Base-by-base conservation (phyloP, 2,888 invertebrate species). In the Meghimatium bilineatum region DNA sequence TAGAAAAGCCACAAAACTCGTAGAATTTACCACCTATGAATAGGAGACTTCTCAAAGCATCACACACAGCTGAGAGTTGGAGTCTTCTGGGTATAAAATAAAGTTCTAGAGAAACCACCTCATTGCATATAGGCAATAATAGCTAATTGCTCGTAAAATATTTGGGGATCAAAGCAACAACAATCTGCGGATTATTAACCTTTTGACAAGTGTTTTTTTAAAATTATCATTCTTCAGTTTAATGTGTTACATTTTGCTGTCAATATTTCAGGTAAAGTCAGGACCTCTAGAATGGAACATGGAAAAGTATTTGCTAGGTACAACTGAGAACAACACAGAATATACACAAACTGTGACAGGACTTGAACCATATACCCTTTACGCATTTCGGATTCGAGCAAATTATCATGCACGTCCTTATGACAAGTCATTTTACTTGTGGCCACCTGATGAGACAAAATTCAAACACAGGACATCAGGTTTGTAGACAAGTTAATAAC, bases 341-440 rank as follows among this genome's bases (percentile, higher is more conserved):
- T 91, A 88, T 82, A 88, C 86, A 63, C 87, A 88, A 66, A 89
- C 88, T 0, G 87, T 91, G 79, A 56, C 72, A 1, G 82, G 87
- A 67, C 87, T 98, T 75, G 95, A 95, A 83, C 97, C 98, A 0
- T 96, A 96, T 90, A 96, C 96, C 0, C 95, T 95, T 84, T 98
- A 98, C 92, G 95, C 95, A 87, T 97, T 97, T 93, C 95, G 96
- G 69, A 93, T 97, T 26, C 94, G 94, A 90, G 96, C 89, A 89
- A 95, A 84, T 84, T 98, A 97, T 92, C 94, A 87, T 49, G 88
- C 89, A 12, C 94, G 95, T 0, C 97, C 96, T 90, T 94, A 95
- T 0, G 97, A 96, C 90, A 69, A 56, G 44, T 69, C 77, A 6
- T 92, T 95, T 84, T 97, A 97, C 97, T 26, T 83, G 17, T 88